Conservation (phyloP, 1,140 invertebrate genomes). For the Leptinotarsa defecta region DNA sequence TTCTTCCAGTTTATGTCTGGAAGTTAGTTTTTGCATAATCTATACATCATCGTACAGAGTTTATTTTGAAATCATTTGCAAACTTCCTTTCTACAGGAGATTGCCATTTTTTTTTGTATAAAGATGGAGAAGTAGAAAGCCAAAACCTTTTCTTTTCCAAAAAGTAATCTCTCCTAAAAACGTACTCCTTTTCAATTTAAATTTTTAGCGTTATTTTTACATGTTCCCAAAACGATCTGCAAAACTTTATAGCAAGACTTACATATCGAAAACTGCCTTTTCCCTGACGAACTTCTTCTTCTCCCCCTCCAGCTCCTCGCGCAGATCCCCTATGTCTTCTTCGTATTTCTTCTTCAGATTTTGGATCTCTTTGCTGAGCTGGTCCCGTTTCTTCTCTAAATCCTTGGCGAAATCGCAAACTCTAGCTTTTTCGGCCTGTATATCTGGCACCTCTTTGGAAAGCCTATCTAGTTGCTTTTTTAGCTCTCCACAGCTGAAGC, state of each 20-base stretch:
- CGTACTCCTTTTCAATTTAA: too few relatives aligned
- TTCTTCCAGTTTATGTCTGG: too few relatives aligned
- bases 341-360: conserved; percentile 60
- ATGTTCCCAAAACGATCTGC: too few relatives aligned
- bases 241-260: background rate
- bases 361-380: conserved; percentile 63
- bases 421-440: conserved; percentile 59
- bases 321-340: conserved; percentile 41
- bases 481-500: conserved; percentile 10
- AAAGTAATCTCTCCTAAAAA: too few relatives aligned
- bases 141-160: too few relatives aligned
- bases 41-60: too few relatives aligned
- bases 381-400: conserved; percentile 63
- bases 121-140: too few relatives aligned
- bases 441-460: conserved; percentile 70
- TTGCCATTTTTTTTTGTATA: too few relatives aligned
- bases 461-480: conserved; percentile 64
- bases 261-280: conserved; percentile 70
- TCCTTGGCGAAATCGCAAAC: conserved; percentile 63
- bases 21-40: too few relatives aligned
- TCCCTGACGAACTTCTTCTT: conserved; percentile 66
- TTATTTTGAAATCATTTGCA: too few relatives aligned
- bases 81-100: too few relatives aligned
- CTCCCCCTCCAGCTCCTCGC: conserved; percentile 63
- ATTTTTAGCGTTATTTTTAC: too few relatives aligned